A percentile compares a stretch with the other conserved stretches of the same genome.
Evolutionary conservation across 2,113 vertebrate species (phyloP).

Genomic region (Pandion haliaetus): DNA sequence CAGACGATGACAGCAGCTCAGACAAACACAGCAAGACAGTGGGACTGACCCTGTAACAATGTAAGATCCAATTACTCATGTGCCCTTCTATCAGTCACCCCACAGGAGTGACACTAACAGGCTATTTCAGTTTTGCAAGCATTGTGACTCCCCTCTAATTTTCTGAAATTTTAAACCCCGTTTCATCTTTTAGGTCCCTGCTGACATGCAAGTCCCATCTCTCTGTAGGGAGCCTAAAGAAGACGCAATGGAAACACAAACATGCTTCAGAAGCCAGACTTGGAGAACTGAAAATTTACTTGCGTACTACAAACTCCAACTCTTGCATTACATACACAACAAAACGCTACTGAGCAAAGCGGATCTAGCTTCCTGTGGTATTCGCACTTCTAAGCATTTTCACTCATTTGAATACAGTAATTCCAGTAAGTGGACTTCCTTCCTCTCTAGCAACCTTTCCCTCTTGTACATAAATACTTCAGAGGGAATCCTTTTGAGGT

Average conservation of each 20-base stretch:
- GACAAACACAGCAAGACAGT: neutral
- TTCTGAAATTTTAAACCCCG: neutral
- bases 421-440: neutral
- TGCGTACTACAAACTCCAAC: neutral
- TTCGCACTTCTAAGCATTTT: neutral
- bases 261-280: neutral
- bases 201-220: neutral
- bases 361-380: neutral
- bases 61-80: neutral
- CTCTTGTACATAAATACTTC: neutral
- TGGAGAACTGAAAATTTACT: neutral
- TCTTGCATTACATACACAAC: neutral
- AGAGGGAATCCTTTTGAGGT: neutral
- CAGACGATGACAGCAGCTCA: neutral
- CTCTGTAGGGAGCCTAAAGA: neutral
- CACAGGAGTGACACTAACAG: neutral
- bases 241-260: neutral
- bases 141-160: neutral
- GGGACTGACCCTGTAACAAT: neutral
- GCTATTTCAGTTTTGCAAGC: neutral
- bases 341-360: neutral
- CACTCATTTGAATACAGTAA: neutral
- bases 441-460: neutral
- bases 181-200: too few relatives aligned
- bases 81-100: neutral